Base-by-base conservation (phyloP, 2,113 vertebrate genomes). In the Phalacrocorax pelagicus region DNA sequence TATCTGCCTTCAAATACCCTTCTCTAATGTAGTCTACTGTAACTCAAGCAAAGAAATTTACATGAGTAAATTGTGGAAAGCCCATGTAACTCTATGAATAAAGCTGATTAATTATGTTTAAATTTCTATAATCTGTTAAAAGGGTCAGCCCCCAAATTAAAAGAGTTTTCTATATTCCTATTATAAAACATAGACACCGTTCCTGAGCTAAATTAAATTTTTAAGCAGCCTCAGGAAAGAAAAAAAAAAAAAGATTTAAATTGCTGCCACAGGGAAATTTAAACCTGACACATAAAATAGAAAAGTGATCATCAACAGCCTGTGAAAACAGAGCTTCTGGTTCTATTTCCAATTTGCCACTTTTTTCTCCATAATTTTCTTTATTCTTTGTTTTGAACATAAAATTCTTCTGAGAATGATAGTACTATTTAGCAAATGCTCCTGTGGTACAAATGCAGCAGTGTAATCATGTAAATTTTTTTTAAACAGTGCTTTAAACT, bases 161-260 rank as follows among this genome's bases (percentile, higher is more conserved):
- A 95, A 96, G 88, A 92, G 77, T 97, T 98, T 98, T 98, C 96
- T 96, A 91, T 96, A 96, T 96, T 97, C 96, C 80, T 95, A 90
- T 98, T 97, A 97, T 97, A 97, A 96, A 98, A 97, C 55, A 85
- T 61, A 97, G 96, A 95, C 95, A 95, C 74, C 75, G 67, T 89
- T 97, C 78, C 90, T 96, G 86, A 81, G 88, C 74, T 97, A 98
- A 98, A 97, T 97, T 98, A 98, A 98, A 97, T 97, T 96, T 98
- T 98, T 97, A 97, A 98, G 94, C 92, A 94, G 97, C 95, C 82
- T 90, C 96, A 94, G 92, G 96, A 98, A 98, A 97, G 92, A 97
- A 98, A 97, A 98, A 97, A 98, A 97, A 97, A 98, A 98, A 97
- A 98, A 94, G 95, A 97, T 97, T 98, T 97, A 96, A 98, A 97